Conservation (phyloP, 1,140 invertebrate species). For the Arctopsyche grandis region DNA sequence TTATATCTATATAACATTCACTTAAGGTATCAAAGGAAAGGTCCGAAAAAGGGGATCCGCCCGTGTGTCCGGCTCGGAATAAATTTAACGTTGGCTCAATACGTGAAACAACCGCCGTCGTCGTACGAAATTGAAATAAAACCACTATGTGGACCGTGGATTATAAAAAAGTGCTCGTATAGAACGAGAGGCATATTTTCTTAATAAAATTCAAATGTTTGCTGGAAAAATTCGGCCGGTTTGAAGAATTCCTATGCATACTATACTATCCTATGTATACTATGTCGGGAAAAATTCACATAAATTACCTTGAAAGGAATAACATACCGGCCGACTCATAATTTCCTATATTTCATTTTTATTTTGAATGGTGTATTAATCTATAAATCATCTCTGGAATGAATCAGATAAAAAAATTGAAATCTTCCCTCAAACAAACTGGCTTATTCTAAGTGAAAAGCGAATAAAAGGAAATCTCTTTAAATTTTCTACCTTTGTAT, state of each 20-base stretch:
- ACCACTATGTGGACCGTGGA: conserved; percentile 4
- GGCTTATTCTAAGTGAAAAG: too few species aligned
- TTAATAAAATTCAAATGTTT: neutral
- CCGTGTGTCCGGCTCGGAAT: conserved; percentile 8
- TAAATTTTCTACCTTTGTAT: too few species aligned
- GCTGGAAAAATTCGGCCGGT: neutral
- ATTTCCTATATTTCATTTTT: neutral
- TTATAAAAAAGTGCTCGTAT: conserved; percentile 10
- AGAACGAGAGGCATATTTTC: neutral
- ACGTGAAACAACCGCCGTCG: conserved; percentile 12
- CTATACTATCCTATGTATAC: too few species aligned
- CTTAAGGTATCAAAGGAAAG: conserved; percentile 21
- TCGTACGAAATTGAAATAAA: conserved; percentile 16
- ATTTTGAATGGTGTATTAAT: conserved; percentile 2
- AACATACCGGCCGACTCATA: neutral
- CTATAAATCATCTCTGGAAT: neutral
- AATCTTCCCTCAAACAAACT: too few species aligned
- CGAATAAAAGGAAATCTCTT: too few species aligned
- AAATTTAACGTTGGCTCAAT: conserved; percentile 14
- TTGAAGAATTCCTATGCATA: too few species aligned
- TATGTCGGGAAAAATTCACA: conserved; percentile 1
- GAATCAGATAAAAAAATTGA: neutral
- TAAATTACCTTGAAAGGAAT: neutral
- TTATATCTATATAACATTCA: conserved; percentile 18
- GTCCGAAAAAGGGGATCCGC: neutral